Base-by-base conservation (phyloP, 2,797 vertebrate species). In the Ficedula albicollis region DNA sequence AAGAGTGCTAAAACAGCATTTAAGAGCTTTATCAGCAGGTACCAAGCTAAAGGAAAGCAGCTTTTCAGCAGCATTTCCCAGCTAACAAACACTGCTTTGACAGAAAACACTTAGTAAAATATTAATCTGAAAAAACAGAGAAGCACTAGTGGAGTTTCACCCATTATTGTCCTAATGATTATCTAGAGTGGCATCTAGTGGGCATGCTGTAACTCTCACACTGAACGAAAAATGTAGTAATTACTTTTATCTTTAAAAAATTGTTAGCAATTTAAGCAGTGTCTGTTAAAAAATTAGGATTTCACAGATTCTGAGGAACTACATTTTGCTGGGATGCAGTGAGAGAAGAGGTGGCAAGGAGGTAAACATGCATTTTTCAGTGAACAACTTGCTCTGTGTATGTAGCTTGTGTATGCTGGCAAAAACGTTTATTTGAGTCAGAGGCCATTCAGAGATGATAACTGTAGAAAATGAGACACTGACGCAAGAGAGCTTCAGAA, bases 161-260 rank as follows among this genome's bases (percentile, higher is more conserved):
- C 7, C 26, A 25, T 34, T 72, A 70, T 5, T 63, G 19, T 29
- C 32, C 36, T 67, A 27, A 25, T 9, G 25, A 73, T 8, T 84
- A 85, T 29, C 77, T 74, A 56, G 38, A 90, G 74, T 80, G 90
- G 48, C 93, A 93, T 64, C 93, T 96, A 95, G 93, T 87, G 92
- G 90, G 46, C 7, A 2, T 32, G 67, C 13, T 30, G 20, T 36
- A 93, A 73, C 13, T 66, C 54, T 82, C 55, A 64, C 11, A 54
- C 4, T 10, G 10, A 79, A 62, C 0, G 0, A 72, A 82, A 91
- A 91, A 55, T 1, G 5, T 1, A 62, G 9, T 3, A 56, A 67
- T 14, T 49, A 18, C 6, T 38, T 52, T 60, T 73, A 51, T 20
- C 32, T 77, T 51, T 14, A 20, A 51, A 55, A 56, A 67, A 27